Conservation (phyloP, 2,888 invertebrate species). For the Trichacis sp. region DNA sequence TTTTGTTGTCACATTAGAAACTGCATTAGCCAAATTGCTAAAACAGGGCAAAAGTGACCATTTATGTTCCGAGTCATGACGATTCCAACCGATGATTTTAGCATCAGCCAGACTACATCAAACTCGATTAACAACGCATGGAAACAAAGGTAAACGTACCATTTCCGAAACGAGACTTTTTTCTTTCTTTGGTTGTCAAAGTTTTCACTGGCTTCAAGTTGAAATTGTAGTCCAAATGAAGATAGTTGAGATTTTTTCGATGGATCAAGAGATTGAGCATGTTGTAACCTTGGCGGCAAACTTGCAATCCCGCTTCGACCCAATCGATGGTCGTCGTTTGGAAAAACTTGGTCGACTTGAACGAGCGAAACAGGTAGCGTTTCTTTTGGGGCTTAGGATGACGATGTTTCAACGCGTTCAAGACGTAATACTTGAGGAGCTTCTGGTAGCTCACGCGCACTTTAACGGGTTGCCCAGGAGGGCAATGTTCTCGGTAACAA, state of each 20-base stretch:
- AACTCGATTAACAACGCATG: background rate
- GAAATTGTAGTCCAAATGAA: slow-evolving; percentile 99
- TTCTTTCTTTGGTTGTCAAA: slow-evolving; percentile 98
- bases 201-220: slow-evolving; percentile 99
- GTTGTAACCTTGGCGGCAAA: slow-evolving; percentile 99
- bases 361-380: slow-evolving; percentile 96
- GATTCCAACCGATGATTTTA: background rate
- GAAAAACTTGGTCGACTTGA: slow-evolving; percentile 99
- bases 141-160: too few species aligned
- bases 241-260: slow-evolving; percentile 98
- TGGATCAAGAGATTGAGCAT: slow-evolving; percentile 99
- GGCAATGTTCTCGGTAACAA: slow-evolving; percentile 96
- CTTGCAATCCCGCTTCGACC: slow-evolving; percentile 99
- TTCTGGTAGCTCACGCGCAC: slow-evolving; percentile 99
- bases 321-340: slow-evolving; percentile 99
- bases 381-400: slow-evolving; percentile 99
- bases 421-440: slow-evolving; percentile 95
- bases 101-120: background rate
- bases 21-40: too few species aligned
- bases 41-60: too few species aligned
- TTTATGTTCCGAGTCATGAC: too few species aligned
- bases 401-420: slow-evolving; percentile 97
- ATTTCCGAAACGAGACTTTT: slow-evolving; percentile 97
- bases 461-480: slow-evolving; percentile 97
- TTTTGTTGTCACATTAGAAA: too few species aligned